A percentile compares a stretch with the other conserved stretches of the same genome.
These are phyloP conservation scores for Eurystomus gularis DNA, from an alignment of 2,113 vertebrate genomes.

Conservation along the genomic window DNA sequence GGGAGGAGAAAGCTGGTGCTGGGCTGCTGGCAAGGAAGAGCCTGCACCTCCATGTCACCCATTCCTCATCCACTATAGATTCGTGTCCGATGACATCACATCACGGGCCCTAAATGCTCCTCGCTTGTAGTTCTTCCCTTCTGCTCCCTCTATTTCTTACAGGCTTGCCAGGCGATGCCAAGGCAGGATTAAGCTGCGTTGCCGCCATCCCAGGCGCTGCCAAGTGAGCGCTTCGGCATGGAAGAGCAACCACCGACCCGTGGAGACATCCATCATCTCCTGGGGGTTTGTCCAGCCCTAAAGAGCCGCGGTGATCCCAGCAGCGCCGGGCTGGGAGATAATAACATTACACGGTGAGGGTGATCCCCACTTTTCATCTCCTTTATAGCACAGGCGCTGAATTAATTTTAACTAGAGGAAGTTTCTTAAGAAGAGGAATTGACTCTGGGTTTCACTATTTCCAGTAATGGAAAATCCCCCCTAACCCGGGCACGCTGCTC, in stretches of 20 bases:
- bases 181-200: conserved; percentile 31
- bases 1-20: background rate
- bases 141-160: conserved; percentile 57
- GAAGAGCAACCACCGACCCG: background rate
- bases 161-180: background rate
- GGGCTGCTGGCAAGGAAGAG: background rate
- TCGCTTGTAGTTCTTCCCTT: background rate
- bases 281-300: background rate
- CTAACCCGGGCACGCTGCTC: rapidly evolving
- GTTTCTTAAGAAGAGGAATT: background rate
- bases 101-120: background rate
- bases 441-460: background rate
- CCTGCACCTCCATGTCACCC: background rate
- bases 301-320: background rate
- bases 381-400: background rate
- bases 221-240: background rate
- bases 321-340: background rate
- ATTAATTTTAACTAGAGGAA: background rate
- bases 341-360: rapidly evolving
- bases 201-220: background rate
- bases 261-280: background rate
- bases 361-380: background rate
- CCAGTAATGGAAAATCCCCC: background rate
- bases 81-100: background rate
- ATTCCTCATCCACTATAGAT: background rate